phyloP scores from a whole-genome alignment of 2,888 invertebrate species.

The Nycteola revayana region DNA sequence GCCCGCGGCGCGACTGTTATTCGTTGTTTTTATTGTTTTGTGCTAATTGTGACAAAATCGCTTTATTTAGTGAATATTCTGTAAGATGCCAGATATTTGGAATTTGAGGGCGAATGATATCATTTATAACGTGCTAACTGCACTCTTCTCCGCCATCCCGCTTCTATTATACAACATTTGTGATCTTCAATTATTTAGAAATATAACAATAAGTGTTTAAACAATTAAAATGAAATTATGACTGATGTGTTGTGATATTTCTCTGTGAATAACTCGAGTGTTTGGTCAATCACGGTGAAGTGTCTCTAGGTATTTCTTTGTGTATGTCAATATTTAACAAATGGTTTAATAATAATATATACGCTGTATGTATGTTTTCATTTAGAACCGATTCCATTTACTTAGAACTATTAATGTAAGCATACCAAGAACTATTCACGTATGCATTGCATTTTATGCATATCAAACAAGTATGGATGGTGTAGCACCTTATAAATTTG shows the following conservation, averaged over 20 bases:
- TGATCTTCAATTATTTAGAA: slow-evolving; percentile 50
- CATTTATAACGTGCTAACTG: slow-evolving; percentile 38
- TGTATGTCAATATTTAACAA: slow-evolving; percentile 17
- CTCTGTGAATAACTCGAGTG: neutral
- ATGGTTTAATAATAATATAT: slow-evolving; percentile 10
- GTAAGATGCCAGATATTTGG: slow-evolving; percentile 49
- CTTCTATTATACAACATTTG: slow-evolving; percentile 47
- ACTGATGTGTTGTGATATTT: slow-evolving; percentile 1
- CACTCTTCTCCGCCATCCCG: slow-evolving; percentile 44
- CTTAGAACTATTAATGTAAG: slow-evolving; percentile 8
- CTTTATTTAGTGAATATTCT: slow-evolving; percentile 23
- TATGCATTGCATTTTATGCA: slow-evolving; percentile 10
- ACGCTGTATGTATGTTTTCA: slow-evolving; percentile 7
- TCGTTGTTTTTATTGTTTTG: slow-evolving; percentile 44
- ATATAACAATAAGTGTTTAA: slow-evolving; percentile 55
- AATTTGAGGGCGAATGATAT: slow-evolving; percentile 42
- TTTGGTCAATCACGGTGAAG: slow-evolving; percentile 7
- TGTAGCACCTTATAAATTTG: slow-evolving; percentile 4
- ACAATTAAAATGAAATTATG: neutral
- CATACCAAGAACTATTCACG: slow-evolving; percentile 18
- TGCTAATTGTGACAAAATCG: slow-evolving; percentile 27
- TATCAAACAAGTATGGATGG: neutral
- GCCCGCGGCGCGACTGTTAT: slow-evolving; percentile 38
- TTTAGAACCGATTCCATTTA: slow-evolving; percentile 6
- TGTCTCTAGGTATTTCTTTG: slow-evolving; percentile 14